Base-by-base conservation (phyloP, 2,888 invertebrate species). In the Cephus sareptanus region DNA sequence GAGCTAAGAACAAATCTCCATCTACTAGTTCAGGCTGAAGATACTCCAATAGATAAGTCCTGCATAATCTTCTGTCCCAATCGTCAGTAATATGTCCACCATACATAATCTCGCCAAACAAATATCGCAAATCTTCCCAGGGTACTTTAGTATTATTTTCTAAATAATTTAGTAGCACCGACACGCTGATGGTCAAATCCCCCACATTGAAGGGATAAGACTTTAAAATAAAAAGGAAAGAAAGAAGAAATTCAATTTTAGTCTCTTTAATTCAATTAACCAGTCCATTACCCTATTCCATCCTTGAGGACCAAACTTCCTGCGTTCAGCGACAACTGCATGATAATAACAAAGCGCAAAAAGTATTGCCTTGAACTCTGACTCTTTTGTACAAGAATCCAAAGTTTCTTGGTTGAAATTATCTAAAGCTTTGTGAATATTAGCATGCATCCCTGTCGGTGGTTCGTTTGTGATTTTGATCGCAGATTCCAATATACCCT, bases 101-200 rank as follows among this genome's bases (percentile, higher is more conserved):
- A 89, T 98, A 98, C 98, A 98, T 98, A 85, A 98, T 98, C 92
- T 98, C 98, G 0, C 98, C 98, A 89, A 98, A 98, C 33, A 98
- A 93, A 91, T 98, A 98, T 1, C 98, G 94, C 85, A 98, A 92
- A 92, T 98, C 98, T 91, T 98, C 98, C 97, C 97, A 98, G 0
- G 98, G 98, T 11, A 98, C 96, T 84, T 95, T 95, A 71, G 94
- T 94, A 87, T 97, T 98, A 77, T 95, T 96, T 89, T 98, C 98
- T 89, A 98, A 92, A 91, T 98, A 98, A 92, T 98, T 98, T 91
- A 94, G 96, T 31, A 98, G 91, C 0, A 98, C 98, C 89, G 96
- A 97, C 3, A 97, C 96, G 87, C 98, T 97, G 86, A 98, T 98
- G 0, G 97, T 97, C 77, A 98, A 92, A 90, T 98, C 98, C 6